Evolutionary conservation across 2,797 vertebrate genomes (phyloP).

Genomic region (Gadopsis bispinosus): DNA sequence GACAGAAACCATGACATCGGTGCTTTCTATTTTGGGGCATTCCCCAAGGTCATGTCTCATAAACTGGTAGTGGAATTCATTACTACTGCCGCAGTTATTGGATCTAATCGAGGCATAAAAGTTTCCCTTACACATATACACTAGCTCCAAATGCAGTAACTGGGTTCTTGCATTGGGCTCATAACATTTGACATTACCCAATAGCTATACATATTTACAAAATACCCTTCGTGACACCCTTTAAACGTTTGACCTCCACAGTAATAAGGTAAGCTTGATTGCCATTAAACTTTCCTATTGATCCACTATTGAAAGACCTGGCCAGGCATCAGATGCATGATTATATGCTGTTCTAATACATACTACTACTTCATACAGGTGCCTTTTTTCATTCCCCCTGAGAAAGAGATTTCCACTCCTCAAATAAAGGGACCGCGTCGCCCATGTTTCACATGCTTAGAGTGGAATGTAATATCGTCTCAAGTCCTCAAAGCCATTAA

Average conservation of each 20-base stretch:
- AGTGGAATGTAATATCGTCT: constrained; percentile 12
- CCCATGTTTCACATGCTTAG: background rate
- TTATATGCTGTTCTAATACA: background rate
- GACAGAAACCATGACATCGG: constrained; percentile 44
- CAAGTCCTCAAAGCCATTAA: background rate
- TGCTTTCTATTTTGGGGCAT: constrained; percentile 48
- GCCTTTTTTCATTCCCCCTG: accelerated
- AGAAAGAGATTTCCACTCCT: background rate
- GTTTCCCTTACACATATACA: background rate
- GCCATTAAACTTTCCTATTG: background rate
- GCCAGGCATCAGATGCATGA: background rate
- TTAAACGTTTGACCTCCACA: background rate
- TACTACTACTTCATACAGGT: background rate
- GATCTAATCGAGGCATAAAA: constrained; percentile 14
- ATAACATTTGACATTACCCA: too few species aligned
- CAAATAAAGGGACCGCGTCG: background rate
- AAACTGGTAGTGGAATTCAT: constrained; percentile 31
- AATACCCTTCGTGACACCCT: background rate
- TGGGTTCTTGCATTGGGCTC: background rate
- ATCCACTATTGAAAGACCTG: background rate
- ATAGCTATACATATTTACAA: too few species aligned
- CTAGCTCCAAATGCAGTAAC: background rate
- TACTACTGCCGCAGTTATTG: constrained; percentile 5
- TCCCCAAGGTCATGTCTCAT: constrained; percentile 37
- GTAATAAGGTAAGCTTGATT: background rate